Evolutionary conservation across 2,888 invertebrate genomes (phyloP), one percentile per base, ranked within the genome.

Genomic region (Parnassius apollo): DNA sequence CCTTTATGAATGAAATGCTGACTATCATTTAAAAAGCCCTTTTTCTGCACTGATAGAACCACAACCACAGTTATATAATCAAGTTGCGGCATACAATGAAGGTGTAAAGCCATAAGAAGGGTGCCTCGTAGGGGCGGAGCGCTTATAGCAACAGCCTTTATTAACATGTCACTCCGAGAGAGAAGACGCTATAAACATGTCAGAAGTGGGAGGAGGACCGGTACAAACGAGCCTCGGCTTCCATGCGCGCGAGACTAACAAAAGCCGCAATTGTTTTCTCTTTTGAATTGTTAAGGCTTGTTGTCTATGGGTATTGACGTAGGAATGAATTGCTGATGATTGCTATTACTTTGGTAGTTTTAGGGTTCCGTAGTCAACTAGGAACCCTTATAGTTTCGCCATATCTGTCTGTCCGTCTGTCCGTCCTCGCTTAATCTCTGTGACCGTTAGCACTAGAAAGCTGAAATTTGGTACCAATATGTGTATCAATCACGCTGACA

Each of bases 131-230:
- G 68, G 74, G 79, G 85, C 82, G 83, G 74, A 69, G 80, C 76
- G 65, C 66, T 64, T 68, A 66, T 73, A 76, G 77, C 73, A 69
- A 79, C 76, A 76, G 72, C 72, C 73, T 80, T 76, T 83, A 85
- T 83, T 82, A 85, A 83, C 85, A 81, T 85, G 86, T 86, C 86
- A 86, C 72, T 81, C 68, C 68, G 75, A 81, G 58, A 69, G 76
- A 75, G 83, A 78, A 66, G 71, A 70, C 68, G 66, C 67, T 68
- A 77, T 75, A 73, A 68, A 70, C 68, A 70, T 69, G 66, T 68
- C 65, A 65, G 54, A 59, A 57, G 73, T 71, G 62, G 67, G 75
- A 77, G 66, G 66, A 70, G 66, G 76, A 80, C 65, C 61, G 69
- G 73, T 64, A 53, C 68, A 68, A 72, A 71, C 68, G 65, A 64